phyloP scores from a whole-genome alignment of 2,797 vertebrate species.

The Cyprinodon diabolis region DNA sequence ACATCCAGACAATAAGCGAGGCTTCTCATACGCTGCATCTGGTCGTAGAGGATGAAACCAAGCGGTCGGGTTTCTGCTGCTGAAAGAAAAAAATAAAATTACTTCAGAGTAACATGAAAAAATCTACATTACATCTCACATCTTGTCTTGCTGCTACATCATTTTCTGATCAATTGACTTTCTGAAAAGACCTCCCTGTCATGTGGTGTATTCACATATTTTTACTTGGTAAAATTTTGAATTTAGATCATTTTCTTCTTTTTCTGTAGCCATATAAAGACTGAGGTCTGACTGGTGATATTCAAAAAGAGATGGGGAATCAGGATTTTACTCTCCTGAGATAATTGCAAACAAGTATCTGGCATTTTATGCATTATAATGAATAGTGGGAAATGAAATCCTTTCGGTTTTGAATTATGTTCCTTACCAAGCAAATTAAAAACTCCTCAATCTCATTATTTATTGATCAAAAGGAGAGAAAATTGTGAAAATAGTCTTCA shows the following conservation, averaged over 20 bases:
- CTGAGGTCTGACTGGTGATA: neutral
- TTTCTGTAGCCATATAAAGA: neutral
- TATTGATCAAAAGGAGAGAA: no score
- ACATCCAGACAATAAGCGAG: constrained; percentile 36
- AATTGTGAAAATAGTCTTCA: no score
- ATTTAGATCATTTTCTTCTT: constrained; percentile 12
- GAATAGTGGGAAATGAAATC: no score
- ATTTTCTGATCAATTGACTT: constrained; percentile 29
- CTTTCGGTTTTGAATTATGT: no score
- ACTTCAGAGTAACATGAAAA: constrained; percentile 30
- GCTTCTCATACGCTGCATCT: constrained; percentile 30
- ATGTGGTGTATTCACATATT: neutral
- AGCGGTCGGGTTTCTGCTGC: constrained; percentile 34
- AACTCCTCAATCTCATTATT: no score
- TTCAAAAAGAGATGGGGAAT: neutral
- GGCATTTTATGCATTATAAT: neutral
- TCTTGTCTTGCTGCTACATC: constrained; percentile 41
- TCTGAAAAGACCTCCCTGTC: constrained; percentile 25
- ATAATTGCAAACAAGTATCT: neutral
- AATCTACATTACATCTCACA: constrained; percentile 35
- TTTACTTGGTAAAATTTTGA: constrained; percentile 4
- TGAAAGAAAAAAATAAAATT: constrained; percentile 26
- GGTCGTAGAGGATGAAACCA: constrained; percentile 27
- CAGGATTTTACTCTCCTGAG: neutral
- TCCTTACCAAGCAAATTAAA: no score